A percentile compares a stretch with the other conserved stretches of the same genome.
phyloP scores from a whole-genome alignment of 2,113 vertebrate species.

The Microtus ochrogaster region DNA sequence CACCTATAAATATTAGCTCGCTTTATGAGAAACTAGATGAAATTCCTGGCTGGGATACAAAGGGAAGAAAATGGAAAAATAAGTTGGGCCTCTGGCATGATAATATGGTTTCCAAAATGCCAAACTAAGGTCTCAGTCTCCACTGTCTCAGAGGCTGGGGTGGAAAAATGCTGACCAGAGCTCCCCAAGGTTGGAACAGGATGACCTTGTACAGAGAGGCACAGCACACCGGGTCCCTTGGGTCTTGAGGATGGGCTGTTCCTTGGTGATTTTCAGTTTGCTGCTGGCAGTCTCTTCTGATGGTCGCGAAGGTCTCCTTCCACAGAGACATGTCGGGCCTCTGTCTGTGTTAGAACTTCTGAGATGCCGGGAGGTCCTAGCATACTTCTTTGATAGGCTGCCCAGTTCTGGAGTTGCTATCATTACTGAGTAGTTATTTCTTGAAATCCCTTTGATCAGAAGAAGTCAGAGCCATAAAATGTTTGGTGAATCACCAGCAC shows the following conservation, averaged over 20 bases:
- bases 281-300: background rate
- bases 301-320: background rate
- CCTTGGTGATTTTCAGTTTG: background rate
- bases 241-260: background rate
- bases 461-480: background rate
- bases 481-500: background rate
- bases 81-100: background rate
- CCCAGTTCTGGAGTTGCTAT: background rate
- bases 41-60: background rate
- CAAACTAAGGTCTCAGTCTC: background rate
- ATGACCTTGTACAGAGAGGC: background rate
- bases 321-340: background rate
- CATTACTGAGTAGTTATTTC: constrained; percentile 21
- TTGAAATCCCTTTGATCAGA: constrained; percentile 58
- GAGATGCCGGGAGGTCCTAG: background rate
- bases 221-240: background rate
- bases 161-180: background rate
- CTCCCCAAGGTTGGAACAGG: background rate
- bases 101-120: background rate
- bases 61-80: constrained; percentile 36
- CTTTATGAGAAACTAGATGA: constrained; percentile 72
- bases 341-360: constrained; percentile 4
- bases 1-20: constrained; percentile 78
- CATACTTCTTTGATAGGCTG: background rate
- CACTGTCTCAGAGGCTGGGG: background rate